phyloP scores from a whole-genome alignment of 2,888 invertebrate species.

The Isoperla grammatica region DNA sequence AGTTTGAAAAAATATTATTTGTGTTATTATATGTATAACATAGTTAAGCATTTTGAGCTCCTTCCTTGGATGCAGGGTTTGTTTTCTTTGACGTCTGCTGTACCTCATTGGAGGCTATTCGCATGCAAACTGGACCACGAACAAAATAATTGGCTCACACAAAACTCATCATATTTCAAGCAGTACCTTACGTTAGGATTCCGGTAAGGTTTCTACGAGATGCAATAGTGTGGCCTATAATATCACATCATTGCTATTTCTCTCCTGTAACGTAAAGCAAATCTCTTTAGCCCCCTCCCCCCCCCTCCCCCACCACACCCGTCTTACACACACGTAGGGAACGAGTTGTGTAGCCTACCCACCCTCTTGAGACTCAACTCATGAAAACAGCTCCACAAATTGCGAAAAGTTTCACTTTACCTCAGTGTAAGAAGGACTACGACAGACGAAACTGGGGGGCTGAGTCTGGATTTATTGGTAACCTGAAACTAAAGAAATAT shows the following conservation, averaged over 20 bases:
- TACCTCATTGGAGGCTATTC: conserved; percentile 36
- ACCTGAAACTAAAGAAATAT: conserved; percentile 40
- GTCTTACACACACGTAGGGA: conserved; percentile 24
- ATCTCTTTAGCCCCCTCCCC: conserved; percentile 16
- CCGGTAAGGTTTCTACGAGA: conserved; percentile 1
- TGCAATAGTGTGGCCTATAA: conserved; percentile 16
- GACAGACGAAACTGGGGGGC: conserved; percentile 16
- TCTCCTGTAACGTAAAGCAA: conserved; percentile 10
- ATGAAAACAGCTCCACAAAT: conserved; percentile 40
- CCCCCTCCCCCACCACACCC: not conserved
- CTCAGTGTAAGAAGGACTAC: conserved; percentile 26
- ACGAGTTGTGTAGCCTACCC: conserved; percentile 11
- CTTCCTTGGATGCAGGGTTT: not conserved
- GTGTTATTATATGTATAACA: no score
- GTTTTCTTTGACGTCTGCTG: conserved; percentile 25
- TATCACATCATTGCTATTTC: conserved; percentile 26
- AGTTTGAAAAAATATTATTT: no score
- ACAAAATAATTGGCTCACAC: conserved; percentile 37
- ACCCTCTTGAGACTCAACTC: conserved; percentile 27
- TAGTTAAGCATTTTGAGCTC: no score
- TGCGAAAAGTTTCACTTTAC: conserved; percentile 41
- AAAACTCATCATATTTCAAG: conserved; percentile 31
- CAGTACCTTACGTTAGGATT: conserved; percentile 24
- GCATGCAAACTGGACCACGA: conserved; percentile 37
- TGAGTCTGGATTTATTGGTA: conserved; percentile 39